A percentile compares a stretch with the other conserved stretches of the same genome.
Evolutionary conservation across 2,888 invertebrate species (phyloP).

Genomic region (Byasa hedistus): DNA sequence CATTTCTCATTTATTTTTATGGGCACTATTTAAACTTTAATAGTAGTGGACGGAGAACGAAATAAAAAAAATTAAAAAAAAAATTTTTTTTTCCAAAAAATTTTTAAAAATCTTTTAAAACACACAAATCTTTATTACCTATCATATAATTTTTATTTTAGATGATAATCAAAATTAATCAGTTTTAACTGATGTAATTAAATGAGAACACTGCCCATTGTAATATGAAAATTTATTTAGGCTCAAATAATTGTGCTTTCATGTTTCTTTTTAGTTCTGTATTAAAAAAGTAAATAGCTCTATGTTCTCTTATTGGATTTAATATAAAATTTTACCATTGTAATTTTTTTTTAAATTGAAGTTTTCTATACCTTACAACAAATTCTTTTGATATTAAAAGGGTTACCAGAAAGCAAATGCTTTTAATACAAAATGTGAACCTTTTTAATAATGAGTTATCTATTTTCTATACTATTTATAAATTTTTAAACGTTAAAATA

Average conservation of each 20-base stretch:
- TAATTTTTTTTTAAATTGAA: too few relatives aligned
- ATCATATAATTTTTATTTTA: too few relatives aligned
- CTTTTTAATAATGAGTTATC: not conserved
- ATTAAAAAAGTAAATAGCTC: not conserved
- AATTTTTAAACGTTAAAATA: too few relatives aligned
- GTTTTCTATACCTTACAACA: not conserved
- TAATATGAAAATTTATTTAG: not conserved
- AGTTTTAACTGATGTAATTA: too few relatives aligned
- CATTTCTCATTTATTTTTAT: conserved; percentile 14
- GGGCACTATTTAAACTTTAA: not conserved
- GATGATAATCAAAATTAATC: too few relatives aligned
- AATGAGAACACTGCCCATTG: too few relatives aligned
- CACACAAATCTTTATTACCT: too few relatives aligned
- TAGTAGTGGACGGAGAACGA: not conserved
- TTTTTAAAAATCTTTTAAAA: too few relatives aligned
- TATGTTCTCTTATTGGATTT: too few relatives aligned
- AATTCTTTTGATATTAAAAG: not conserved
- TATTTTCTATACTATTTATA: too few relatives aligned
- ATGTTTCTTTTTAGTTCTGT: not conserved
- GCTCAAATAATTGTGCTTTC: not conserved
- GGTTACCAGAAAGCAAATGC: not conserved
- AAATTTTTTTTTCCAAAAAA: not conserved
- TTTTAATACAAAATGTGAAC: not conserved
- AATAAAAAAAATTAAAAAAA: not conserved
- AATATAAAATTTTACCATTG: too few relatives aligned